A percentile compares a stretch with the other conserved stretches of the same genome.
Conservation (phyloP, 1,140 invertebrate species). For the Brachionus calyciflorus region DNA sequence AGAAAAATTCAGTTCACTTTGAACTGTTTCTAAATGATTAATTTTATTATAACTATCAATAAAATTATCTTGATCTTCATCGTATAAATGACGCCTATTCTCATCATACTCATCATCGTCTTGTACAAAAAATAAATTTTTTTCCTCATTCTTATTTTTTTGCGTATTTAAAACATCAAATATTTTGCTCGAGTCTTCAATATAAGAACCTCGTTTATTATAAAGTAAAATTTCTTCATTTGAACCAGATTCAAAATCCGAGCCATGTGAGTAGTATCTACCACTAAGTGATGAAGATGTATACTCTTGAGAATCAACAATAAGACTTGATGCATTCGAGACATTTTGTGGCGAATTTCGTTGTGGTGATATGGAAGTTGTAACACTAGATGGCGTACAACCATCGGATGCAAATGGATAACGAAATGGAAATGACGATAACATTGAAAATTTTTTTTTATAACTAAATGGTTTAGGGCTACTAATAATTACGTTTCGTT, state of each 20-base stretch:
- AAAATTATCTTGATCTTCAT: constrained; percentile 1
- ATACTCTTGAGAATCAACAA: not conserved
- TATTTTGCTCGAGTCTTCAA: not conserved
- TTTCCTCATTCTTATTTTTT: not conserved
- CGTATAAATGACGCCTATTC: not conserved
- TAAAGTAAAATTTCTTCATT: not conserved
- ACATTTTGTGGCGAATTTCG: not conserved
- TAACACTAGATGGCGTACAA: not conserved
- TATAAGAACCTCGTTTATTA: not conserved
- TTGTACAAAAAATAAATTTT: constrained; percentile 33
- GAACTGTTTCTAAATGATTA: constrained; percentile 2
- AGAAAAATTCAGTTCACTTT: constrained; percentile 10
- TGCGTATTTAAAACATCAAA: not conserved
- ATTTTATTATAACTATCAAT: constrained; percentile 14
- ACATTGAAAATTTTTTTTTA: constrained; percentile 18
- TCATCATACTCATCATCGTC: constrained; percentile 8
- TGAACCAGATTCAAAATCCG: not conserved
- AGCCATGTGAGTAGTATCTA: not conserved
- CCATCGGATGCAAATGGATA: constrained; percentile 35
- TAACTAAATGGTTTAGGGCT: not conserved
- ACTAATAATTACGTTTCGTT: not conserved
- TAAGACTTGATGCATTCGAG: constrained; percentile 5
- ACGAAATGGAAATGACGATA: constrained; percentile 15
- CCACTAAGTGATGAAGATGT: constrained; percentile 20
- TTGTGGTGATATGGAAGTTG: not conserved